phyloP scores from a whole-genome alignment of 2,797 vertebrate genomes.

The Enoplosus armatus region DNA sequence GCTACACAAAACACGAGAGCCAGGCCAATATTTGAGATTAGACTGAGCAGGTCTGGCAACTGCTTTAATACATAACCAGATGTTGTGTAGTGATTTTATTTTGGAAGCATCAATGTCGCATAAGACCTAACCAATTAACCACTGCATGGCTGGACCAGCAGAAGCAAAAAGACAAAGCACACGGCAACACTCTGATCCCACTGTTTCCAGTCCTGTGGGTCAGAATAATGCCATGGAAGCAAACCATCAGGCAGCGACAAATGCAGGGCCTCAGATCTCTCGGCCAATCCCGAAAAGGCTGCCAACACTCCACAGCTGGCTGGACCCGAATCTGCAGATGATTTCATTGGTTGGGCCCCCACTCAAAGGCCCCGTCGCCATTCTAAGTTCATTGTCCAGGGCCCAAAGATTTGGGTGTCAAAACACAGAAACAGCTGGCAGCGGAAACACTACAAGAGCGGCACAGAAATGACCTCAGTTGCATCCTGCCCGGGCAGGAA shows the following conservation, averaged over 20 bases:
- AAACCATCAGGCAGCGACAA: constrained; percentile 64
- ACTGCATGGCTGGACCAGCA: constrained; percentile 26
- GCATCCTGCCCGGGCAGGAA: constrained; percentile 75
- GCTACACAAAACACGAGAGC: constrained; percentile 42
- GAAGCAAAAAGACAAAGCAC: constrained; percentile 34
- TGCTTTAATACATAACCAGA: constrained; percentile 54
- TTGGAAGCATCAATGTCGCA: constrained; percentile 41
- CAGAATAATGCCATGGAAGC: constrained; percentile 69
- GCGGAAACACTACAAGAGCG: constrained; percentile 69
- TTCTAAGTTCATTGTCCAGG: constrained; percentile 71
- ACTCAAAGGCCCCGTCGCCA: constrained; percentile 48
- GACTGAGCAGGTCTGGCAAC: constrained; percentile 31
- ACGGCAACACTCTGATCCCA: constrained; percentile 44
- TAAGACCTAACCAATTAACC: constrained; percentile 51
- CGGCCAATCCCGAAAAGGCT: constrained; percentile 63
- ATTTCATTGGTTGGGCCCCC: constrained; percentile 60
- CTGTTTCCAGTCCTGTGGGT: constrained; percentile 61
- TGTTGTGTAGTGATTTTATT: constrained; percentile 50
- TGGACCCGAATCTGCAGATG: constrained; percentile 56
- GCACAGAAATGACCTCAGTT: constrained; percentile 70
- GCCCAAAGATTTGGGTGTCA: constrained; percentile 61
- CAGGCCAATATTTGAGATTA: constrained; percentile 29
- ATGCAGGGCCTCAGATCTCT: constrained; percentile 60
- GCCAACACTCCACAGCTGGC: constrained; percentile 79
- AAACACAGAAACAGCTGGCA: constrained; percentile 83